Conservation (phyloP, 2,888 invertebrate species). For the Eudiplozoon nipponicum region DNA sequence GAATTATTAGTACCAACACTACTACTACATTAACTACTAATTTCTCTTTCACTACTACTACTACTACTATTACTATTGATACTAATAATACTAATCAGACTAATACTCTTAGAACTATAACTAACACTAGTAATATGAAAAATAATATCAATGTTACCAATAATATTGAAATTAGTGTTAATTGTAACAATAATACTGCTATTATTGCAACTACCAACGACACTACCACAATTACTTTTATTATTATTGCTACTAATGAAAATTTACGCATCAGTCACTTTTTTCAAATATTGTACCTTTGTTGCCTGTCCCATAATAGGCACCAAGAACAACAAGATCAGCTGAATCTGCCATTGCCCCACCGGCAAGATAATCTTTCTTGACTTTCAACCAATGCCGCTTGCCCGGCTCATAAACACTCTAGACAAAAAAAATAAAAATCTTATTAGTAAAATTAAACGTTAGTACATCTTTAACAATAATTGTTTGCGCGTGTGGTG, state of each 20-base stretch:
- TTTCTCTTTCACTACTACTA: no score
- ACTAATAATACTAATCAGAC: no score
- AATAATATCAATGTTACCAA: neutral
- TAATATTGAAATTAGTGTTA: no score
- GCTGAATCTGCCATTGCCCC: constrained; percentile 78
- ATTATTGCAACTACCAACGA: neutral
- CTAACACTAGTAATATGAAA: no score
- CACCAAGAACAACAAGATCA: constrained; percentile 63
- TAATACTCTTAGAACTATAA: no score
- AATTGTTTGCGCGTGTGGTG: no score
- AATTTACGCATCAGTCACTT: neutral
- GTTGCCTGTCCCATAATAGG: constrained; percentile 68
- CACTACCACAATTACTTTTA: no score
- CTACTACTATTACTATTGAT: no score
- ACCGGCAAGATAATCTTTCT: constrained; percentile 63
- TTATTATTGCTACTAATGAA: neutral
- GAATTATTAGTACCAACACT: no score
- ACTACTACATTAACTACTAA: no score
- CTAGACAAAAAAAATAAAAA: constrained; percentile 31
- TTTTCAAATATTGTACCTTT: constrained; percentile 25
- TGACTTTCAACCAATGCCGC: constrained; percentile 71
- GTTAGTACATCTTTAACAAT: no score
- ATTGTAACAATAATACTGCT: no score
- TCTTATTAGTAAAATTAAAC: neutral
- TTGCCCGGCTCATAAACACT: constrained; percentile 65